Percentiles rank a stretch among this genome's conserved stretches.
phyloP scores from a whole-genome alignment of 2,888 invertebrate genomes.

The Drosophila kambysellisi region DNA sequence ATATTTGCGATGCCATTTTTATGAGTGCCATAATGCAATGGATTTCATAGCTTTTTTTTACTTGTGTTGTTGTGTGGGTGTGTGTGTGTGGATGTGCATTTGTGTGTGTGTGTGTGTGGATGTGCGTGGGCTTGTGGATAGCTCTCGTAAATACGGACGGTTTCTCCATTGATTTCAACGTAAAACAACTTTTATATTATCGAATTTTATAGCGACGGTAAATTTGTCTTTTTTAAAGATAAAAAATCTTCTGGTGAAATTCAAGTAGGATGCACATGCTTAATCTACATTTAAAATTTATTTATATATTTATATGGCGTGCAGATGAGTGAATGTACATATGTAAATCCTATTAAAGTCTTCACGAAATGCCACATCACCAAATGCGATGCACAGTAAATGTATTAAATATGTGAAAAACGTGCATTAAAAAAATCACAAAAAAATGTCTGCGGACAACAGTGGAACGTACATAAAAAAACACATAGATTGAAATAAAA shows the following conservation, averaged over 20 bases:
- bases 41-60: not conserved
- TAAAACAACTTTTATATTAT: constrained; percentile 46
- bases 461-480: not conserved
- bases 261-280: constrained; percentile 26
- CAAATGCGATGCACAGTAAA: not conserved
- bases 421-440: not conserved
- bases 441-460: not conserved
- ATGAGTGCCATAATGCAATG: constrained; percentile 33
- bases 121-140: not conserved
- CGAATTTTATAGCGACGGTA: constrained; percentile 50
- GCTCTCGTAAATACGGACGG: constrained; percentile 25
- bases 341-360: constrained; percentile 28
- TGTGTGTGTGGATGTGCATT: too few relatives aligned
- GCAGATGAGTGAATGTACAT: constrained; percentile 21
- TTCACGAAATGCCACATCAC: constrained; percentile 6
- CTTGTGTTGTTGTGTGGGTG: not conserved
- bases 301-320: constrained; percentile 27
- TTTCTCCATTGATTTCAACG: constrained; percentile 14
- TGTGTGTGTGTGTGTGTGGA: too few relatives aligned
- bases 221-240: constrained; percentile 22
- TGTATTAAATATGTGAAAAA: constrained; percentile 4
- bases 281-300: constrained; percentile 33
- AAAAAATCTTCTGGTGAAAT: not conserved
- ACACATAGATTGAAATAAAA: not conserved
- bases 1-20: constrained; percentile 21